Evolutionary conservation across 2,113 vertebrate species (phyloP), one percentile per base, ranked within the genome.

Genomic region (Hemicordylus capensis): DNA sequence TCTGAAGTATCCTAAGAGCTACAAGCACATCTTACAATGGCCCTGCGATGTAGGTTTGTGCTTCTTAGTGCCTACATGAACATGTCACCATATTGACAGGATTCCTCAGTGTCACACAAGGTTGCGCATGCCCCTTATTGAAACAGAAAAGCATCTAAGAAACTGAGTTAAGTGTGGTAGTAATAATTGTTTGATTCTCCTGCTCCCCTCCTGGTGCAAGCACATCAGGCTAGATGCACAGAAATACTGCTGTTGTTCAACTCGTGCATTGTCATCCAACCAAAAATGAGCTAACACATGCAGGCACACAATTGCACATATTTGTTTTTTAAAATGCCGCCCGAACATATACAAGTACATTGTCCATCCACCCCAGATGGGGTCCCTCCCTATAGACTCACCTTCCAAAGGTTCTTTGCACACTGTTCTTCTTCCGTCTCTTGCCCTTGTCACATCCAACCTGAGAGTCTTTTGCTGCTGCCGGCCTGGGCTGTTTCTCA

Each of bases 371-470:
- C 34, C 73, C 48, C 10, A 28, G 46, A 17, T 42, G 3, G 39
- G 26, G 26, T 46, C 24, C 20, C 39, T 14, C 51, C 26, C 14
- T 24, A 1, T 9, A 44, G 12, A 34, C 78, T 85, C 81, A 92
- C 91, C 88, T 79, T 31, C 76, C 63, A 34, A 17, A 1, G 10
- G 58, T 15, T 22, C 61, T 76, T n/a, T 22, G 63, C 39, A 63
- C 70, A 6, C 46, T 48, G 22, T 34, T 72, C 73, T 69, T 81
- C 59, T 80, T 90, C 82, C 67, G 61, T n/a, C 81, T 67, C 48
- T 74, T 59, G 44, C 66, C 63, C 22, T 48, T 54, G 17, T n/a
- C 80, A 4, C 56, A 61, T 39, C 61, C 34, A 17, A 69, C 44
- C 64, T 14, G 59, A 19, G 10, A n/a, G 37, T 58, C 77, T 28